These are phyloP conservation scores for Parazoanthus darwini DNA, from an alignment of 92 coral and sea anemone species.

Conservation along the genomic window DNA sequence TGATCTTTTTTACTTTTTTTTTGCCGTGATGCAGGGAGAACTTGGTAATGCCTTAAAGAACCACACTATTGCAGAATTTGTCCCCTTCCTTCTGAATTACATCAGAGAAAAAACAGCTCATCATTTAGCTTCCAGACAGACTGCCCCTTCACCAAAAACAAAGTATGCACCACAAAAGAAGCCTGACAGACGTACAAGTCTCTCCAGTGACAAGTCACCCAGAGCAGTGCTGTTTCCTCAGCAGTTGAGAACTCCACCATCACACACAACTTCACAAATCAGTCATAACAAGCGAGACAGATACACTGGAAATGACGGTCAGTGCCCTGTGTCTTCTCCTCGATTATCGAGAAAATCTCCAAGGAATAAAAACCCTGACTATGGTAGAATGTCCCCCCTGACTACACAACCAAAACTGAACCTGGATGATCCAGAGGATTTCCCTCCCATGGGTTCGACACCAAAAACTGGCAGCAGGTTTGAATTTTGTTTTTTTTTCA, in stretches of 20 bases:
- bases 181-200: conserved; percentile 39
- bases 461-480: conserved; percentile 36
- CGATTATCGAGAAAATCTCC: conserved; percentile 66
- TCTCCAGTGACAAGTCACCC: conserved; percentile 50
- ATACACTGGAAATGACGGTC: conserved; percentile 43
- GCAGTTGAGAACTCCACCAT: conserved; percentile 58
- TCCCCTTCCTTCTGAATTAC: conserved; percentile 89
- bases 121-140: conserved; percentile 76
- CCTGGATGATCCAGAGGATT: conserved; percentile 82
- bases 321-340: conserved; percentile 73
- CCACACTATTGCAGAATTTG: conserved; percentile 61
- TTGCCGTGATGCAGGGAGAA: neutral
- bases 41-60: neutral
- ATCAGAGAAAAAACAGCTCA: conserved; percentile 85
- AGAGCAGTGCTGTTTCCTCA: conserved; percentile 70
- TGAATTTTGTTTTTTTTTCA: neutral
- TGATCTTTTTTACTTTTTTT: too few relatives aligned
- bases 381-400: conserved; percentile 53
- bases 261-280: conserved; percentile 37
- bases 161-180: conserved; percentile 39
- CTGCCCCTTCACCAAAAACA: conserved; percentile 78
- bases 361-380: conserved; percentile 49
- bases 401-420: conserved; percentile 57
- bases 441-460: conserved; percentile 76
- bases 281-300: conserved; percentile 55